phyloP scores from a whole-genome alignment of 2,888 invertebrate species.

The Cetonia aurata region DNA sequence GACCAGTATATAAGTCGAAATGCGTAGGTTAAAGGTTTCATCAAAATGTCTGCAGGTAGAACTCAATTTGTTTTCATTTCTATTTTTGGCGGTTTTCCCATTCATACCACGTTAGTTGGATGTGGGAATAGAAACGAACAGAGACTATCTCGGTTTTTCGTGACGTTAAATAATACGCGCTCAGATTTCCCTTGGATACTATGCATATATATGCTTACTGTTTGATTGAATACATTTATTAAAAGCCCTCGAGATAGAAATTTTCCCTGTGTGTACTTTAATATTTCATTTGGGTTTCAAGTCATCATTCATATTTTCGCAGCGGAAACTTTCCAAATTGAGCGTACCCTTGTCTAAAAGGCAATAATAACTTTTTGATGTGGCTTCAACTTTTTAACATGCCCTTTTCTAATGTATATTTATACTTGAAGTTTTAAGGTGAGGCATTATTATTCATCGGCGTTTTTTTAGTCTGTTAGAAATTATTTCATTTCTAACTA shows the following conservation, averaged over 20 bases:
- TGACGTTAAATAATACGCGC: slow-evolving; percentile 36
- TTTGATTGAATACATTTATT: slow-evolving; percentile 40
- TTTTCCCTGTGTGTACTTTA: slow-evolving; percentile 36
- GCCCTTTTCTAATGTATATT: slow-evolving; percentile 4
- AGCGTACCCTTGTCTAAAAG: slow-evolving; percentile 5
- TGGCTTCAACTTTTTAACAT: slow-evolving; percentile 10
- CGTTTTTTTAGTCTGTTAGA: too few species aligned
- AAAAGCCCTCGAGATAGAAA: slow-evolving; percentile 22
- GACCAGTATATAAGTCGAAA: slow-evolving; percentile 10
- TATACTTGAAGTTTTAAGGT: too few species aligned
- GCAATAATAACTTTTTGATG: slow-evolving; percentile 23
- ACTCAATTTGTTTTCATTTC: slow-evolving; percentile 6
- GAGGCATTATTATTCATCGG: too few species aligned
- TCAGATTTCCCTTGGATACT: slow-evolving; percentile 19
- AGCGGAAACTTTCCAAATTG: slow-evolving; percentile 27
- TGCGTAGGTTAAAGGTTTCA: slow-evolving; percentile 6
- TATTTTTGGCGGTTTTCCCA: slow-evolving; percentile 25
- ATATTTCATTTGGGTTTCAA: slow-evolving; percentile 31
- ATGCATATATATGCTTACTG: slow-evolving; percentile 13
- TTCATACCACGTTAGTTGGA: slow-evolving; percentile 8
- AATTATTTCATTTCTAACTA: too few species aligned
- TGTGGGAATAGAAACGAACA: slow-evolving; percentile 20
- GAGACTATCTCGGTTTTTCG: slow-evolving; percentile 19
- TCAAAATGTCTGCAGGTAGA: slow-evolving; percentile 1
- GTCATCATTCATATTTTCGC: slow-evolving; percentile 35